Evolutionary conservation across 2,113 vertebrate species (phyloP).

Genomic region (Suricata suricatta): DNA sequence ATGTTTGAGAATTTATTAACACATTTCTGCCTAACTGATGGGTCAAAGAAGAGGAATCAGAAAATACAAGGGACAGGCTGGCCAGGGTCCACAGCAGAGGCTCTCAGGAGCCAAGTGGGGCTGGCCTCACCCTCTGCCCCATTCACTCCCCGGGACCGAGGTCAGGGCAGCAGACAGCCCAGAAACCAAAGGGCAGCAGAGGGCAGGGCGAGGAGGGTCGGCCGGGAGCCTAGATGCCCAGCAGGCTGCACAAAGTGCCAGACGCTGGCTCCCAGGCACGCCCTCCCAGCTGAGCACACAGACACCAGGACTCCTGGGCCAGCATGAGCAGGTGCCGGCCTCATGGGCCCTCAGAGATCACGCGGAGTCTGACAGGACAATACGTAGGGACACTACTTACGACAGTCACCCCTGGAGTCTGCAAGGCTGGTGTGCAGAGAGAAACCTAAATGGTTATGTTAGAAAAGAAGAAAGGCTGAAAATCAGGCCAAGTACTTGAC

Average conservation of each 20-base stretch:
- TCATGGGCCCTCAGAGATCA: background rate
- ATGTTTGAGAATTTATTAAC: background rate
- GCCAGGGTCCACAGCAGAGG: background rate
- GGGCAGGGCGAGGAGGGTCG: too few species aligned
- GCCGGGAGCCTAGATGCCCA: background rate
- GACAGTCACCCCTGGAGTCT: too few species aligned
- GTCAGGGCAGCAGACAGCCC: background rate
- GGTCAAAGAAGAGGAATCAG: background rate
- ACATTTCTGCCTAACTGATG: background rate
- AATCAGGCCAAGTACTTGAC: too few species aligned
- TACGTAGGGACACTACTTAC: background rate
- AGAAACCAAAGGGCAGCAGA: background rate
- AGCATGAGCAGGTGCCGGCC: background rate
- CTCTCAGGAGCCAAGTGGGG: background rate
- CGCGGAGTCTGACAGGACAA: accelerated
- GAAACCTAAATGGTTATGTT: too few species aligned
- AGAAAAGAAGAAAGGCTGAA: too few species aligned
- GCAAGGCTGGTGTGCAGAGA: background rate
- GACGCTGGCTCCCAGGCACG: background rate
- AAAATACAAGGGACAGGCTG: background rate
- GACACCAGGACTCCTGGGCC: background rate
- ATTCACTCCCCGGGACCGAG: accelerated
- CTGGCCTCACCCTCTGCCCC: background rate
- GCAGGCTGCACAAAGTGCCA: background rate
- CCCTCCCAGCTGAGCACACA: background rate